Conservation (phyloP, 2,797 vertebrate species). For the Helicolenus hilgendorfi region DNA sequence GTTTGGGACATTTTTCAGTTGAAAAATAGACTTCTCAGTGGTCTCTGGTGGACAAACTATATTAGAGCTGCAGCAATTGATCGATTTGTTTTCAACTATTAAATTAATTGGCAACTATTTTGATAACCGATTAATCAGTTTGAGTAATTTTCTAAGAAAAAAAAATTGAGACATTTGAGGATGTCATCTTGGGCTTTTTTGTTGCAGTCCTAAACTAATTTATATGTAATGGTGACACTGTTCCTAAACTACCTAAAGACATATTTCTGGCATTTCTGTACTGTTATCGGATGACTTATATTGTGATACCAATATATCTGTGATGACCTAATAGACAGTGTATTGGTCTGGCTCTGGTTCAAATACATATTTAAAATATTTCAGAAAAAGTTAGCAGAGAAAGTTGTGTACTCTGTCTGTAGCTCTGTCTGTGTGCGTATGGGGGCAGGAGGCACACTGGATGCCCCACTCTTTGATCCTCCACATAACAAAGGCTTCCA, state of each 20-base stretch:
- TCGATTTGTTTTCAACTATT: no score
- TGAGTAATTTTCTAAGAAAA: no score
- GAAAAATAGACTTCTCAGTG: background rate
- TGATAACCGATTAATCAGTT: no score
- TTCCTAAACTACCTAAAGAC: background rate
- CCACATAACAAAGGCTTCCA: slow-evolving; percentile 61
- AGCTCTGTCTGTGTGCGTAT: background rate
- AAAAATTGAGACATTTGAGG: no score
- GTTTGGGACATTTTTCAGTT: background rate
- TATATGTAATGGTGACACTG: background rate
- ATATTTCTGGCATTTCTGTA: background rate
- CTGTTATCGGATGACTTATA: background rate
- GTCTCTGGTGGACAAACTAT: background rate
- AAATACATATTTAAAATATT: background rate
- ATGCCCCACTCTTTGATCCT: slow-evolving; percentile 71
- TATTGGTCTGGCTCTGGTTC: background rate
- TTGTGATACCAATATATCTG: background rate
- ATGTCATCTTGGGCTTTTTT: no score
- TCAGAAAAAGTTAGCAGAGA: background rate
- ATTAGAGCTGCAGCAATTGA: fast-evolving
- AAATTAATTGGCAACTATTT: no score
- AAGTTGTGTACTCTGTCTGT: slow-evolving; percentile 20
- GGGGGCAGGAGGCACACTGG: slow-evolving; percentile 15
- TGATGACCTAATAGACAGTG: background rate
- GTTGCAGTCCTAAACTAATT: background rate